Conservation (phyloP, 2,888 invertebrate species). For the Punctoribates punctum region DNA sequence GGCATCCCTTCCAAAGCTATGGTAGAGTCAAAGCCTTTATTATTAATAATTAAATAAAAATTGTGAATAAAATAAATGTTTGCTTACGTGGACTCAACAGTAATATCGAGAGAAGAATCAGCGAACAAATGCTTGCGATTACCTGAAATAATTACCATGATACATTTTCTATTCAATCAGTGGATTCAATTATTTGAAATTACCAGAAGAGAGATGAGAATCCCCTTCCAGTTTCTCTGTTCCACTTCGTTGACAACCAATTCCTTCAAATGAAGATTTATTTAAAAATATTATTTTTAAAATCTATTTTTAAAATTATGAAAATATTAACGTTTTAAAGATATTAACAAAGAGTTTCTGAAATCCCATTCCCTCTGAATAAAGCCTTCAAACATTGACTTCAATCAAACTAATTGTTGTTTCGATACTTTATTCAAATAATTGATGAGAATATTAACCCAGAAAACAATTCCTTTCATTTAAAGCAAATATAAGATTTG, state of each 20-base stretch:
- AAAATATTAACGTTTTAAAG: background rate
- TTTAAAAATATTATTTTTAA: background rate
- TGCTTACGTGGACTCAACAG: conserved; percentile 73
- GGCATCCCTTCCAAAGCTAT: too few species aligned
- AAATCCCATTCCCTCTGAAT: too few species aligned
- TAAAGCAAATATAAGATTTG: background rate
- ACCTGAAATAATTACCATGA: conserved; percentile 64
- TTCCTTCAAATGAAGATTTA: conserved; percentile 62
- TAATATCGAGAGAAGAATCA: conserved; percentile 92
- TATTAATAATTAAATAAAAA: too few species aligned
- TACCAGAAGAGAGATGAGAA: conserved; percentile 89
- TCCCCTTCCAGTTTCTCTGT: conserved; percentile 96
- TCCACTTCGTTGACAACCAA: conserved; percentile 86
- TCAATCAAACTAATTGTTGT: too few species aligned
- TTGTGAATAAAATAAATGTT: background rate
- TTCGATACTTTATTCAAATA: too few species aligned
- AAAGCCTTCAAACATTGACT: too few species aligned
- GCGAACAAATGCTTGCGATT: conserved; percentile 73
- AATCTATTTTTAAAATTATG: background rate
- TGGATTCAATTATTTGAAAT: conserved; percentile 57
- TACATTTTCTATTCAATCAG: background rate
- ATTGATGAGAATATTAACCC: too few species aligned
- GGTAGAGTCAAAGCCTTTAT: background rate
- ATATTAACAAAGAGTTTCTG: background rate
- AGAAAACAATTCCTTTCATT: too few species aligned